Conservation (phyloP, 2,888 invertebrate species). For the Drosophila mimetica region DNA sequence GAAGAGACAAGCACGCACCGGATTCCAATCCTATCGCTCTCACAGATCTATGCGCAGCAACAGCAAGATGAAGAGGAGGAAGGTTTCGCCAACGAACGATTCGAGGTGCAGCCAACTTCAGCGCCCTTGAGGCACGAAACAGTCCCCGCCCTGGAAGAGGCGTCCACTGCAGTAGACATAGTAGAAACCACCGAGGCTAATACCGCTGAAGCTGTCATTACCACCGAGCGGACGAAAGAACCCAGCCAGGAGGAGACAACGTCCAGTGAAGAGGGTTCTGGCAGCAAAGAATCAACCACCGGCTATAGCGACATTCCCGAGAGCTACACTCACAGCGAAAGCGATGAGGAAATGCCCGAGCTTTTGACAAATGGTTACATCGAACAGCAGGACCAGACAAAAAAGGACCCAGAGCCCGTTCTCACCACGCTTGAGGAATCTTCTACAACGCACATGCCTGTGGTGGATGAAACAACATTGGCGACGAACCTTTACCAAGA, state of each 20-base stretch:
- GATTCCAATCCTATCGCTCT: constrained; percentile 63
- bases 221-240: constrained; percentile 39
- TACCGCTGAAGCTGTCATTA: constrained; percentile 10
- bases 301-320: constrained; percentile 17
- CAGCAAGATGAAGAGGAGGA: constrained; percentile 68
- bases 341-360: constrained; percentile 64
- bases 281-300: constrained; percentile 48
- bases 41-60: constrained; percentile 71
- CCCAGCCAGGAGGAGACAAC: constrained; percentile 42
- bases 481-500: constrained; percentile 53
- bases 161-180: neutral
- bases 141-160: constrained; percentile 1
- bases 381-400: constrained; percentile 50
- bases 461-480: constrained; percentile 29
- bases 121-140: constrained; percentile 49
- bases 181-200: constrained; percentile 28
- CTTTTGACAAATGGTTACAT: constrained; percentile 70
- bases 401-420: constrained; percentile 22
- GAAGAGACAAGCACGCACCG: constrained; percentile 58
- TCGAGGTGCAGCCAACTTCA: constrained; percentile 43
- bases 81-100: constrained; percentile 55
- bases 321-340: constrained; percentile 41
- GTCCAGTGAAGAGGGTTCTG: constrained; percentile 38
- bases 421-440: constrained; percentile 42
- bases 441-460: constrained; percentile 32